Conservation (phyloP, 2,888 invertebrate genomes). For the Conomelus anceps region DNA sequence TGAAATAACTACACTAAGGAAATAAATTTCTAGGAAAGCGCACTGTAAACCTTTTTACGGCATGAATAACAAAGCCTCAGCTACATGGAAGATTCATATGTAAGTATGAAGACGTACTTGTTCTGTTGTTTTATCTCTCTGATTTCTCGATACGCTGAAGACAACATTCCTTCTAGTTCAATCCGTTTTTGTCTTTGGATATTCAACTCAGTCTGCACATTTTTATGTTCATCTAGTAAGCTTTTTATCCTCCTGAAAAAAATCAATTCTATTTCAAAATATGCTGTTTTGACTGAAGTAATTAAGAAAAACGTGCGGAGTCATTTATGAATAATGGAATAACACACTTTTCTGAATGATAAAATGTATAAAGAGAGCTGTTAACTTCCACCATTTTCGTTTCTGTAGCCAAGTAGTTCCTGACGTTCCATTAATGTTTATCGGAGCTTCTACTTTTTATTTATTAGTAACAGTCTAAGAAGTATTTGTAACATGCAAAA, state of each 20-base stretch:
- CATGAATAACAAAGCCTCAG: too few relatives aligned
- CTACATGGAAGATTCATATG: neutral
- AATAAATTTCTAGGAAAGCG: too few relatives aligned
- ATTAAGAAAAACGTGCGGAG: too few relatives aligned
- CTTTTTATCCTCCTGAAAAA: neutral
- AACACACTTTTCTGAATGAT: too few relatives aligned
- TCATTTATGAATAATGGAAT: too few relatives aligned
- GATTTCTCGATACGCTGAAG: neutral
- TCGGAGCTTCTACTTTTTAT: too few relatives aligned
- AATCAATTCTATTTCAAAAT: too few relatives aligned
- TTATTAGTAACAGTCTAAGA: too few relatives aligned
- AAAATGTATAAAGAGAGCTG: neutral
- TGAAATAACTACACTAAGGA: too few relatives aligned
- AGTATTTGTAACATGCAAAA: too few relatives aligned
- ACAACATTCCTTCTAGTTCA: neutral
- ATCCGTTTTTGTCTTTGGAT: neutral
- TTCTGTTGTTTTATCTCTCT: neutral
- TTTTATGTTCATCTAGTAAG: neutral
- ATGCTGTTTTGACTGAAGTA: too few relatives aligned
- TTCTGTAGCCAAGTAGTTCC: neutral
- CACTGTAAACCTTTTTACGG: too few relatives aligned
- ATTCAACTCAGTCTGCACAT: neutral
- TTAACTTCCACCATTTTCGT: neutral
- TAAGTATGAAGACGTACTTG: neutral
- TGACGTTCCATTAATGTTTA: neutral